Evolutionary conservation across 2,113 vertebrate genomes (phyloP).

Genomic region (Saguinus midas): DNA sequence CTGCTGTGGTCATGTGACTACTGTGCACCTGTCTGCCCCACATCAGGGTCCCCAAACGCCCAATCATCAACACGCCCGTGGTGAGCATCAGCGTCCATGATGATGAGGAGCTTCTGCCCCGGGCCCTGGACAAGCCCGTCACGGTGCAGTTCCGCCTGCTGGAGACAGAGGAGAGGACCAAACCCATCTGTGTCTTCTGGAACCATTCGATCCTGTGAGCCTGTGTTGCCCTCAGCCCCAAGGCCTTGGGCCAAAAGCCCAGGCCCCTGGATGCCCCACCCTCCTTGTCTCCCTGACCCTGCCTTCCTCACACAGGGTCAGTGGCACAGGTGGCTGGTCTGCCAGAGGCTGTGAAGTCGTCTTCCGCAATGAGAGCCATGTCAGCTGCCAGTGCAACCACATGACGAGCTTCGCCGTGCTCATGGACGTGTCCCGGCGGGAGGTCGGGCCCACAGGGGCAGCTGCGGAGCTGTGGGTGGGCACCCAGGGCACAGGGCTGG

Average conservation of each 20-base stretch:
- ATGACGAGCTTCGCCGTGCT: constrained; percentile 96
- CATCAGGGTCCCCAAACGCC: constrained; percentile 94
- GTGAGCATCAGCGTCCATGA: constrained; percentile 94
- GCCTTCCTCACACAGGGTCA: constrained; percentile 56
- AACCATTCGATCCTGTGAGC: constrained; percentile 95
- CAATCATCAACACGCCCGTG: constrained; percentile 94
- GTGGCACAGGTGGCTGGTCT: constrained; percentile 90
- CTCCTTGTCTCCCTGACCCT: not conserved
- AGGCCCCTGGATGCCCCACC: not conserved
- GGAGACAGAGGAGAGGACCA: constrained; percentile 93
- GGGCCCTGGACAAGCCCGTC: constrained; percentile 89
- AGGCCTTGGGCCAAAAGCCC: not conserved
- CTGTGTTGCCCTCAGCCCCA: not conserved
- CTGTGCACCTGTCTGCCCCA: not conserved
- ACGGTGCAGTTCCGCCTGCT: constrained; percentile 95
- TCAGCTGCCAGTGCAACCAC: constrained; percentile 97
- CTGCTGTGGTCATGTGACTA: not conserved
- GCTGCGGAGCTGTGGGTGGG: not conserved
- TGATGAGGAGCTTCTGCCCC: constrained; percentile 84
- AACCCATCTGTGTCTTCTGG: constrained; percentile 98
- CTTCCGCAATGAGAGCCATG: constrained; percentile 93
- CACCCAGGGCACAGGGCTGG: not conserved
- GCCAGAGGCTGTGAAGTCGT: constrained; percentile 94
- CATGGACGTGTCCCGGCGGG: constrained; percentile 95
- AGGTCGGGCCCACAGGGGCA: constrained; percentile 80